These are phyloP conservation scores for Gadus macrocephalus DNA, from an alignment of 2,113 vertebrate species.

Conservation along the genomic window DNA sequence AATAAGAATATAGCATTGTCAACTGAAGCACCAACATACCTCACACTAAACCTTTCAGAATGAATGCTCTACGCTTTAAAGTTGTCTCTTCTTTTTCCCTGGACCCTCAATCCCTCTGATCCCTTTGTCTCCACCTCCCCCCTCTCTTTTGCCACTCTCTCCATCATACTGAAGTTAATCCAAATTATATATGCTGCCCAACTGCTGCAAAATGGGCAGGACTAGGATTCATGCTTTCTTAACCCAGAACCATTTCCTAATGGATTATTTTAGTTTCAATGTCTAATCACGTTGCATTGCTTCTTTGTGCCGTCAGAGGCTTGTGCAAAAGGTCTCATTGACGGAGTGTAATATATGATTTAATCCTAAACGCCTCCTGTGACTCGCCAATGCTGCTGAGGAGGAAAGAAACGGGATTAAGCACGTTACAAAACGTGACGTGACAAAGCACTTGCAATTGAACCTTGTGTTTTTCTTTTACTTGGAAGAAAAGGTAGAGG, in stretches of 20 bases:
- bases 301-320: slow-evolving; percentile 43
- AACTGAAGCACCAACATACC: neutral
- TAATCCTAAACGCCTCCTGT: slow-evolving; percentile 21
- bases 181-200: slow-evolving; percentile 62
- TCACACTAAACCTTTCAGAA: slow-evolving; percentile 6
- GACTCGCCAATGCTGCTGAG: slow-evolving; percentile 18
- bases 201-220: slow-evolving; percentile 50
- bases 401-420: neutral
- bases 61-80: slow-evolving; percentile 31
- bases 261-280: slow-evolving; percentile 55
- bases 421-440: neutral
- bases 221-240: slow-evolving; percentile 56
- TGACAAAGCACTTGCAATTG: neutral
- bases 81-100: slow-evolving; percentile 19
- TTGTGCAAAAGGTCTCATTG: slow-evolving; percentile 52
- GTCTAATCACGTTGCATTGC: slow-evolving; percentile 52
- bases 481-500: neutral
- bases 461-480: neutral
- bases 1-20: neutral
- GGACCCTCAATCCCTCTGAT: slow-evolving; percentile 11
- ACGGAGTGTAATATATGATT: slow-evolving; percentile 41
- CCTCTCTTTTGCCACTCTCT: slow-evolving; percentile 27
- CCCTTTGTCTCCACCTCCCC: neutral
- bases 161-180: slow-evolving; percentile 63
- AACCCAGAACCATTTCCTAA: slow-evolving; percentile 53